Conservation (phyloP, 2,113 vertebrate genomes). For the Cyanistes caeruleus region DNA sequence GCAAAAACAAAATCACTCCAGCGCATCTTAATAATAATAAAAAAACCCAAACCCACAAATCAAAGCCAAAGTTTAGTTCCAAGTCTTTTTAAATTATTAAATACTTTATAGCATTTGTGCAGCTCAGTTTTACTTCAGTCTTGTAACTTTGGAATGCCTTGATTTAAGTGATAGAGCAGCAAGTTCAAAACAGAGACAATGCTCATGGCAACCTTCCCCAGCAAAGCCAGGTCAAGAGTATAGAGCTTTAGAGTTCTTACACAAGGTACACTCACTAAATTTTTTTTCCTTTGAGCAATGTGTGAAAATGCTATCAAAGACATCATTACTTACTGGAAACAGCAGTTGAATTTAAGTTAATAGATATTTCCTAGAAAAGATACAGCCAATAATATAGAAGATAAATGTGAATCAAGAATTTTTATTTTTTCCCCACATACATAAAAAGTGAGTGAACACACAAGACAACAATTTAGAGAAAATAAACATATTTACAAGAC, state of each 20-base stretch:
- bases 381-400: not conserved
- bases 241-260: not conserved
- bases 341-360: not conserved
- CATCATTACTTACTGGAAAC: not conserved
- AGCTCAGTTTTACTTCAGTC: not conserved
- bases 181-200: not conserved
- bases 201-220: not conserved
- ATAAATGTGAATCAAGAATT: not conserved
- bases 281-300: not conserved
- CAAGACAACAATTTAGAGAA: not conserved
- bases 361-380: not conserved
- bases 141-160: not conserved
- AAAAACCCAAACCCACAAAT: not conserved
- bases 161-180: not conserved
- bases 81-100: not conserved
- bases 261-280: rapidly evolving
- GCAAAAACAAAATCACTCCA: not conserved
- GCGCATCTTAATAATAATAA: not conserved
- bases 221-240: not conserved
- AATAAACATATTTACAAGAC: constrained; percentile 42
- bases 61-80: not conserved
- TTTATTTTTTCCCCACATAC: constrained; percentile 43
- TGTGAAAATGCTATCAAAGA: not conserved
- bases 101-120: not conserved
- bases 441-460: constrained; percentile 16